phyloP scores from a whole-genome alignment of 2,888 invertebrate genomes.

The Cordylochernes scorpioides region DNA sequence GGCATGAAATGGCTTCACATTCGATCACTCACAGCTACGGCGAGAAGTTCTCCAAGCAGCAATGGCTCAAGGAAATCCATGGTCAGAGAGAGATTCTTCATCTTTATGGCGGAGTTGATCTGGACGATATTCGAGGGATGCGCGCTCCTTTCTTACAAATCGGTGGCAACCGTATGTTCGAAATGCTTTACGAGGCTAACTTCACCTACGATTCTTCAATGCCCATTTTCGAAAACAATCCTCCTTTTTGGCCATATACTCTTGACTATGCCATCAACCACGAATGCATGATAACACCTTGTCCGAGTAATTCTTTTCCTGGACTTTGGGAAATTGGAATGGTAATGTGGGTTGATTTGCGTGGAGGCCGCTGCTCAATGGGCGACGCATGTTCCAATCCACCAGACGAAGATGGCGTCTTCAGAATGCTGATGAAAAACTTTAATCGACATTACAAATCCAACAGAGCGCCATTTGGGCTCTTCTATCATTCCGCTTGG shows the following conservation, averaged over 20 bases:
- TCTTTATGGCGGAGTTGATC: conserved; percentile 55
- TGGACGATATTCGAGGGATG: conserved; percentile 81
- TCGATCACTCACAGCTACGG: conserved; percentile 59
- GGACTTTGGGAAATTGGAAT: conserved; percentile 34
- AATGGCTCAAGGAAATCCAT: conserved; percentile 79
- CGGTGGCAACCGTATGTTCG: conserved; percentile 88
- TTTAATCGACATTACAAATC: conserved; percentile 78
- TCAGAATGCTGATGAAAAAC: conserved; percentile 77
- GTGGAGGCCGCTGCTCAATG: conserved; percentile 75
- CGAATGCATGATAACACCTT: conserved; percentile 85
- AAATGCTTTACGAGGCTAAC: conserved; percentile 80
- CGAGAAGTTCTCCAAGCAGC: conserved; percentile 75
- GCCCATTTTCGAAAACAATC: conserved; percentile 76
- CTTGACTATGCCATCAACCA: conserved; percentile 80
- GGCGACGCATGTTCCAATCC: conserved; percentile 82
- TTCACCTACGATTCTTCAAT: conserved; percentile 87
- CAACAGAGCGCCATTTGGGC: conserved; percentile 70
- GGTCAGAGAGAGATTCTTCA: conserved; percentile 70
- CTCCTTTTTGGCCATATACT: conserved; percentile 87
- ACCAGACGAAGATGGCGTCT: conserved; percentile 56
- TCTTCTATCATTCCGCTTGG: conserved; percentile 84
- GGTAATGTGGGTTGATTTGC: conserved; percentile 86
- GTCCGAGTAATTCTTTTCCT: conserved; percentile 73
- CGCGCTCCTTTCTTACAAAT: conserved; percentile 73
- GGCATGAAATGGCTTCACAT: conserved; percentile 92